Conservation (phyloP, 2,113 vertebrate species). For the Callithrix jacchus region DNA sequence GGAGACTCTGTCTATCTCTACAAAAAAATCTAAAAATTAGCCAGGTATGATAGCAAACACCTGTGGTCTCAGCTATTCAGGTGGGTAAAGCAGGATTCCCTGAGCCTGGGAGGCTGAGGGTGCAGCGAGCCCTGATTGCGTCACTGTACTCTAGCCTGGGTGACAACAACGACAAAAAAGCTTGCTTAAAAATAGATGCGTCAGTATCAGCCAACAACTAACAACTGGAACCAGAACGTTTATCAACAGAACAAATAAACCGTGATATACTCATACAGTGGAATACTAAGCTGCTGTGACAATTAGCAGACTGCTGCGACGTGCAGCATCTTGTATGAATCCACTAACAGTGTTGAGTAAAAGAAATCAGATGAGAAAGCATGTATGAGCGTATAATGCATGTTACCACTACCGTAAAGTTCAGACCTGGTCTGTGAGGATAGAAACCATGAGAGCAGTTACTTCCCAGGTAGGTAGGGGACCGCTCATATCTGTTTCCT, state of each 20-base stretch:
- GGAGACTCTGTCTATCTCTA: too few relatives aligned
- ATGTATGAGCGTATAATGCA: fast-evolving
- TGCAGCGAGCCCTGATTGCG: too few relatives aligned
- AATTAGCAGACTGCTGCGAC: fast-evolving
- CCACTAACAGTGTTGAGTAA: fast-evolving
- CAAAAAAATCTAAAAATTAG: too few relatives aligned
- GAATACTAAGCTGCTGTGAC: neutral
- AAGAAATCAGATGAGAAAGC: neutral
- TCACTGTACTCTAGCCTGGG: too few relatives aligned
- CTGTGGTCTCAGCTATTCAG: too few relatives aligned
- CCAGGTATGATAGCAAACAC: too few relatives aligned
- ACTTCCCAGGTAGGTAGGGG: neutral
- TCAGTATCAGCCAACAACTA: neutral
- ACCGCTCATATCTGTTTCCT: fast-evolving
- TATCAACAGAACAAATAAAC: neutral
- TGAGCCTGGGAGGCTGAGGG: too few relatives aligned
- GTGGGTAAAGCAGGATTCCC: too few relatives aligned
- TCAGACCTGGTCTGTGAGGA: neutral
- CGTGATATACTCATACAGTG: fast-evolving
- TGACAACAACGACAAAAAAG: too few relatives aligned
- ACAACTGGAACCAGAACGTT: too few relatives aligned
- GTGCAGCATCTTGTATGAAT: fast-evolving
- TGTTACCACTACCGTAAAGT: neutral
- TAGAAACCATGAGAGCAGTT: fast-evolving
- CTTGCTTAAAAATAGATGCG: neutral